Evolutionary conservation across 2,888 invertebrate genomes (phyloP).

Genomic region (Vesta saturnalis): DNA sequence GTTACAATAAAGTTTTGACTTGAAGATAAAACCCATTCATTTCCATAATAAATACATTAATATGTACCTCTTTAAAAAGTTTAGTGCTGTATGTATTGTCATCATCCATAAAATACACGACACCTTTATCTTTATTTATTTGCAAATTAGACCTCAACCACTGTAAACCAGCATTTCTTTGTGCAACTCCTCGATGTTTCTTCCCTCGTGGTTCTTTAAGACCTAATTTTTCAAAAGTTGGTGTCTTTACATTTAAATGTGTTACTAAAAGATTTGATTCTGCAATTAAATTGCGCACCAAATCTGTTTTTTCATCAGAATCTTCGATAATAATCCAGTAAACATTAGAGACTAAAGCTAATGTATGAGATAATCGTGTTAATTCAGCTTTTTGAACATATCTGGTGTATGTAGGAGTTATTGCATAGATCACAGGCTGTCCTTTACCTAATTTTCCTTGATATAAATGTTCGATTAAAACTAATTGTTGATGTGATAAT

Average conservation of each 20-base stretch:
- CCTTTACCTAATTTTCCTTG: conserved; percentile 43
- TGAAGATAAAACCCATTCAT: no score
- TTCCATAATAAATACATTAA: no score
- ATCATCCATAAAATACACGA: conserved; percentile 97
- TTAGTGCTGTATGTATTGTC: conserved; percentile 93
- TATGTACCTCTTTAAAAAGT: conserved; percentile 84
- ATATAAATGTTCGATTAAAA: conserved; percentile 54
- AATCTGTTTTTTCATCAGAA: conserved; percentile 72
- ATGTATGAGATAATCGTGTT: conserved; percentile 88
- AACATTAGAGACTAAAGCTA: conserved; percentile 86
- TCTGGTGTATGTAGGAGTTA: conserved; percentile 91
- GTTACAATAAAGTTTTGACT: no score
- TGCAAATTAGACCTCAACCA: conserved; percentile 78
- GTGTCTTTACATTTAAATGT: conserved; percentile 75
- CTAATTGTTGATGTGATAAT: conserved; percentile 54
- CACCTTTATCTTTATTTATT: conserved; percentile 69
- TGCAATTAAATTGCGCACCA: conserved; percentile 79
- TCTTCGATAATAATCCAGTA: conserved; percentile 97
- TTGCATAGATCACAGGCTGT: conserved; percentile 82
- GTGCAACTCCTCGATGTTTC: conserved; percentile 89
- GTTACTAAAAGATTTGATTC: conserved; percentile 69
- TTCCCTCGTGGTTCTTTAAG: conserved; percentile 76
- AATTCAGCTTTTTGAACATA: conserved; percentile 94
- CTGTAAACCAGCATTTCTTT: conserved; percentile 84
- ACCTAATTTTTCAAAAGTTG: conserved; percentile 74